Evolutionary conservation across 2,888 invertebrate species (phyloP).

Genomic region (Drosophila mimetica): DNA sequence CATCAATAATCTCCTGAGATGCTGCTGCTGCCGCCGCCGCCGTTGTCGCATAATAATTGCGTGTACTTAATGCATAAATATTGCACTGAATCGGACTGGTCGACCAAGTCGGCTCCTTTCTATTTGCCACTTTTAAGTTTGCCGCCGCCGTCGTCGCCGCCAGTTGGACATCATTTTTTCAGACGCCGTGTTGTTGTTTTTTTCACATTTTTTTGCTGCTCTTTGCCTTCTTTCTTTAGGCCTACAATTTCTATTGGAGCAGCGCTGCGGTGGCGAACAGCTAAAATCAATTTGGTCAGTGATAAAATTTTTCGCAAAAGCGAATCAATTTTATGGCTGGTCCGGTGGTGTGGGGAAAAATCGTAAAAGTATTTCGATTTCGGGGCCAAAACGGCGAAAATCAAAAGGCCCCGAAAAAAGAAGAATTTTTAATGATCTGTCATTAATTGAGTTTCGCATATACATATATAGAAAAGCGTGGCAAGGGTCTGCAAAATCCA

Average conservation of each 20-base stretch:
- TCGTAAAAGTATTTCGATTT: conserved; percentile 71
- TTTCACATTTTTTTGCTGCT: conserved; percentile 7
- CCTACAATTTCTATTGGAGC: conserved; percentile 61
- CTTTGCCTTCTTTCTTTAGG: conserved; percentile 43
- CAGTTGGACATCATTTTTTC: conserved; percentile 26
- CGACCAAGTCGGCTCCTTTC: conserved; percentile 63
- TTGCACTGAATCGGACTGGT: conserved; percentile 53
- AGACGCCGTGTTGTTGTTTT: not conserved
- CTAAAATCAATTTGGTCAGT: conserved; percentile 54
- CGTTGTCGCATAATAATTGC: conserved; percentile 73
- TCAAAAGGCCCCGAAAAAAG: conserved; percentile 78
- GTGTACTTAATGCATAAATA: conserved; percentile 80
- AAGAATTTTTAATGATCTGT: conserved; percentile 81
- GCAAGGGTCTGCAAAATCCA: conserved; percentile 48
- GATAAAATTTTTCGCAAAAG: conserved; percentile 51
- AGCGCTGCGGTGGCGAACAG: conserved; percentile 32
- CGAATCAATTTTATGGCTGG: conserved; percentile 51
- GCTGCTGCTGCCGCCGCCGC: conserved; percentile 55
- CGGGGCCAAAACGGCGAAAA: conserved; percentile 69
- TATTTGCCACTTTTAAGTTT: conserved; percentile 73
- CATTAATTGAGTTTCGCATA: conserved; percentile 81
- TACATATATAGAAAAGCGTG: conserved; percentile 64
- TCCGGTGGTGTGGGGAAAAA: conserved; percentile 26
- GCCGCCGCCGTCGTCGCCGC: conserved; percentile 35
- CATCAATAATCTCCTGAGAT: conserved; percentile 75